Percentiles rank a stretch among this genome's conserved stretches.
These are phyloP conservation scores for Ennomos quercinarius DNA, from an alignment of 2,888 invertebrate species.

Conservation along the genomic window DNA sequence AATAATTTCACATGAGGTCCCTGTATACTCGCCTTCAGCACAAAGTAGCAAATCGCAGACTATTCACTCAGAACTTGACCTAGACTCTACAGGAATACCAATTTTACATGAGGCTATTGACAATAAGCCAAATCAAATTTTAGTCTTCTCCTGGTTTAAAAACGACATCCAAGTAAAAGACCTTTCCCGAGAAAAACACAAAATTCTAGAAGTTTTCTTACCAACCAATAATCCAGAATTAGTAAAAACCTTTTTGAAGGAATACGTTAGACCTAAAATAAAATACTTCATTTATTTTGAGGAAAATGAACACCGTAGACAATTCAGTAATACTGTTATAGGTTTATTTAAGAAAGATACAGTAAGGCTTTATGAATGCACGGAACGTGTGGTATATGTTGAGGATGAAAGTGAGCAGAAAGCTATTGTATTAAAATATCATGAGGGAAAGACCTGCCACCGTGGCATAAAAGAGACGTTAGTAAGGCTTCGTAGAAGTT, in stretches of 20 bases:
- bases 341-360: constrained; percentile 5
- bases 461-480: constrained; percentile 6
- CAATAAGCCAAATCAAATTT: constrained; percentile 48
- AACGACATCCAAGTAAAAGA: constrained; percentile 39
- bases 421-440: constrained; percentile 1
- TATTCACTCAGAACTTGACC: background rate
- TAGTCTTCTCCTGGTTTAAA: constrained; percentile 38
- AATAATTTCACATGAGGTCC: too few species aligned
- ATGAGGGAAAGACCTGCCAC: constrained; percentile 2
- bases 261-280: constrained; percentile 38
- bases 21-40: background rate
- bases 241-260: constrained; percentile 44
- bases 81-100: constrained; percentile 37
- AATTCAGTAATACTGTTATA: background rate
- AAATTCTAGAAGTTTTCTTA: constrained; percentile 43
- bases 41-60: background rate
- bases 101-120: constrained; percentile 48
- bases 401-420: constrained; percentile 5
- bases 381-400: background rate
- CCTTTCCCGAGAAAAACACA: constrained; percentile 40
- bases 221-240: constrained; percentile 37
- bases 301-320: constrained; percentile 7
- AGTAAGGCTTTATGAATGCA: background rate
- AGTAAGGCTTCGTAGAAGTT: background rate
- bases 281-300: constrained; percentile 37